phyloP scores from a whole-genome alignment of 2,888 invertebrate genomes.

The Chrysolina americana region DNA sequence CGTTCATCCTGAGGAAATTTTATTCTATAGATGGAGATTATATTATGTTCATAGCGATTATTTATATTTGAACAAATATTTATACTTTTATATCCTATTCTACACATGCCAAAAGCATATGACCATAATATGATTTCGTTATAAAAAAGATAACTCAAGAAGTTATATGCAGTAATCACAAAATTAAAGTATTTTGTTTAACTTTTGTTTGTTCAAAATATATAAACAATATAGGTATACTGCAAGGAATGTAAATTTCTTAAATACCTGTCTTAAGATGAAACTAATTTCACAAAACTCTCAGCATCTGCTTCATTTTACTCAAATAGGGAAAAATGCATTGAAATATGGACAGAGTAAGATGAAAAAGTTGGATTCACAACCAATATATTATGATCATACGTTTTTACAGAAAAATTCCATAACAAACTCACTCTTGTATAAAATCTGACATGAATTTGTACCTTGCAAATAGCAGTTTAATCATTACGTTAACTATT shows the following conservation, averaged over 20 bases:
- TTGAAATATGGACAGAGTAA: neutral
- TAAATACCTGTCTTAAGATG: too few species aligned
- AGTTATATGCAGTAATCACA: too few species aligned
- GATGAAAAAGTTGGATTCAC: neutral
- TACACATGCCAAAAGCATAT: conserved; percentile 33
- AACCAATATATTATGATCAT: conserved; percentile 34
- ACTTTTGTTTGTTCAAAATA: too few species aligned
- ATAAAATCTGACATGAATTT: conserved; percentile 69
- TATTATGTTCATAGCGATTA: conserved; percentile 53
- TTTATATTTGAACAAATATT: conserved; percentile 34
- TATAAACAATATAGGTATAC: too few species aligned
- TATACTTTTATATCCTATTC: conserved; percentile 29
- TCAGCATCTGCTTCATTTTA: too few species aligned
- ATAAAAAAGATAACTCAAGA: too few species aligned
- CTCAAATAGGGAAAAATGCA: neutral
- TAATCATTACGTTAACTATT: conserved; percentile 60
- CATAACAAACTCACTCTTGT: conserved; percentile 66
- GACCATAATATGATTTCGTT: conserved; percentile 26
- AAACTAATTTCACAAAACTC: too few species aligned
- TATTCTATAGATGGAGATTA: conserved; percentile 66
- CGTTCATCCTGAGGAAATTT: conserved; percentile 67
- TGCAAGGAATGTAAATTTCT: too few species aligned
- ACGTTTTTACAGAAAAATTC: conserved; percentile 53
- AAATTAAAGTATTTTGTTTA: too few species aligned
- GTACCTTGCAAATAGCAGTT: conserved; percentile 70